phyloP scores from a whole-genome alignment of 2,888 invertebrate species.

The Baccha elongata region DNA sequence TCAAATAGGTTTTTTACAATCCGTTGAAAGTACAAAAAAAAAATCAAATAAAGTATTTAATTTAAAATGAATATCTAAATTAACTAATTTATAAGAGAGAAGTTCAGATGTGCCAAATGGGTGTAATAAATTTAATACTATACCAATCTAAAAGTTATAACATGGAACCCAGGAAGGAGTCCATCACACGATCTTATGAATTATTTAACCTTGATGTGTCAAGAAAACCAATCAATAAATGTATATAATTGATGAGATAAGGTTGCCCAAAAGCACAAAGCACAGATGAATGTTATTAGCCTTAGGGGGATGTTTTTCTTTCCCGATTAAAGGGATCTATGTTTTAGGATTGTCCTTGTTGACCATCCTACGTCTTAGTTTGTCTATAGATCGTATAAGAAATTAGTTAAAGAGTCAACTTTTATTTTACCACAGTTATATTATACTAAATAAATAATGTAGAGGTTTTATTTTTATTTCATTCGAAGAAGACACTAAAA shows the following conservation, averaged over 20 bases:
- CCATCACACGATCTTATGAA: slow-evolving; percentile 14
- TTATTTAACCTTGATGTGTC: slow-evolving; percentile 52
- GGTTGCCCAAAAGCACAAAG: background rate
- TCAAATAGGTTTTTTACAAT: too few species aligned
- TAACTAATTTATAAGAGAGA: slow-evolving; percentile 9
- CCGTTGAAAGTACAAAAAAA: too few species aligned
- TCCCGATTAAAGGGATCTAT: slow-evolving; percentile 3
- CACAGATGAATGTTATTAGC: slow-evolving; percentile 16
- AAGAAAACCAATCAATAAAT: slow-evolving; percentile 51
- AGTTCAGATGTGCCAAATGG: slow-evolving; percentile 14
- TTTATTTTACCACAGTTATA: slow-evolving; percentile 8
- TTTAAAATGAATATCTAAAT: slow-evolving; percentile 20
- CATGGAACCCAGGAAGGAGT: background rate
- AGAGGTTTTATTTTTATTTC: slow-evolving; percentile 17
- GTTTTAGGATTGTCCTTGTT: background rate
- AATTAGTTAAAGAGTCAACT: slow-evolving; percentile 6
- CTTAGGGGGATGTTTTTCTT: background rate
- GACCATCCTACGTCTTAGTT: background rate
- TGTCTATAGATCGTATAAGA: background rate
- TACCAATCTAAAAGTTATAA: background rate
- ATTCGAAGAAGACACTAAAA: slow-evolving; percentile 3
- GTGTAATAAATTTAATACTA: slow-evolving; percentile 5
- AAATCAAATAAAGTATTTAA: slow-evolving; percentile 9
- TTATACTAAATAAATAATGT: slow-evolving; percentile 1
- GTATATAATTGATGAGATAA: slow-evolving; percentile 58